phyloP scores from a whole-genome alignment of 1,140 invertebrate species.

The Caenorhabditis latens region DNA sequence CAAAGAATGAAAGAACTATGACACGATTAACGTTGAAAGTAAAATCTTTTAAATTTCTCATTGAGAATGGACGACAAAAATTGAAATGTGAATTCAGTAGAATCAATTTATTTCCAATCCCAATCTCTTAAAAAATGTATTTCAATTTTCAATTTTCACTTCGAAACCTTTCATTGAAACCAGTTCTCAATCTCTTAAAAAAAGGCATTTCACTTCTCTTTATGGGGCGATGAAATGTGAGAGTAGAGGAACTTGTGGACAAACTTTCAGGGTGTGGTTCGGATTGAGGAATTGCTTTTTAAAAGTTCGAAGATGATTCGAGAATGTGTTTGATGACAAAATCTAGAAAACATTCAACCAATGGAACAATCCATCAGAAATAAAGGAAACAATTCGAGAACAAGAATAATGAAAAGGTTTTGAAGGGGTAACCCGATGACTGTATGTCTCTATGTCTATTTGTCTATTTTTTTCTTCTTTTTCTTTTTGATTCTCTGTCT shows the following conservation, averaged over 20 bases:
- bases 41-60: not conserved
- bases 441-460: slow-evolving; percentile 47
- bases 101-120: not conserved
- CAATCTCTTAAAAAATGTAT: too few relatives aligned
- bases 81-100: not conserved
- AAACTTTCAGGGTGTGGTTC: slow-evolving; percentile 22
- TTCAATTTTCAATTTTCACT: not conserved
- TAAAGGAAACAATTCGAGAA: not conserved
- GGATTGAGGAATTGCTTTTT: not conserved
- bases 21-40: too few relatives aligned
- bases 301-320: not conserved
- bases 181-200: not conserved
- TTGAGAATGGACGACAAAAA: not conserved
- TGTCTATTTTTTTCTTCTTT: slow-evolving; percentile 21
- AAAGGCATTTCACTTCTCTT: not conserved
- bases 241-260: not conserved
- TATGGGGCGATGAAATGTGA: slow-evolving; percentile 27
- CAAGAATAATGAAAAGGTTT: slow-evolving; percentile 16
- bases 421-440: slow-evolving; percentile 39
- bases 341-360: too few relatives aligned
- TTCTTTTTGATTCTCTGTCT: slow-evolving; percentile 33
- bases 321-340: not conserved
- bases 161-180: not conserved
- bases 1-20: too few relatives aligned
- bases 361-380: not conserved